Conservation (phyloP, 2,797 vertebrate species). For the Emydoidea blandingii region DNA sequence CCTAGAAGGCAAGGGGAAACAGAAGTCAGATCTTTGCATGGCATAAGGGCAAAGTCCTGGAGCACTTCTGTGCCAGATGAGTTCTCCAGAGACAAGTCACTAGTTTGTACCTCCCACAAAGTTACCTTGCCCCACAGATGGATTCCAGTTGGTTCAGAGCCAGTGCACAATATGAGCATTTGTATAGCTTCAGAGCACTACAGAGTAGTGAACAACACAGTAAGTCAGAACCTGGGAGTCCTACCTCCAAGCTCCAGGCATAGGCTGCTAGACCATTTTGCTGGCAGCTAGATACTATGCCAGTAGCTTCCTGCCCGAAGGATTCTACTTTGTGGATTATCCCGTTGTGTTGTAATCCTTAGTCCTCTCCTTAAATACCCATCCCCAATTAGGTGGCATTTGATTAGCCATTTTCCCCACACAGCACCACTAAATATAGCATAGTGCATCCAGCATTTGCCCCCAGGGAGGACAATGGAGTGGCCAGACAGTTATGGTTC, state of each 20-base stretch:
- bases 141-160: not conserved
- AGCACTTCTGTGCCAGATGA: not conserved
- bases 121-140: not conserved
- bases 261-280: not conserved
- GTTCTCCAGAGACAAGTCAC: not conserved
- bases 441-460: not conserved
- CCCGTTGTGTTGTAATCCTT: not conserved
- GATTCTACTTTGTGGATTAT: not conserved
- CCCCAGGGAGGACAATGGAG: not conserved
- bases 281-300: not conserved
- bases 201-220: not conserved
- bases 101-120: not conserved
- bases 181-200: not conserved
- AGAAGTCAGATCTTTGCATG: fast-evolving
- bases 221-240: not conserved
- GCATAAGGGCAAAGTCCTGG: not conserved
- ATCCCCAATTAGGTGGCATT: not conserved
- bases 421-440: not conserved
- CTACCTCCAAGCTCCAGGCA: not conserved
- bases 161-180: not conserved
- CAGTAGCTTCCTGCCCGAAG: not conserved
- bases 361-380: not conserved
- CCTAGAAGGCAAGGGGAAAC: not conserved
- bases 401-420: not conserved
- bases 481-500: not conserved